Evolutionary conservation across 1,140 invertebrate species (phyloP).

Genomic region (Sarcophaga peregrina): DNA sequence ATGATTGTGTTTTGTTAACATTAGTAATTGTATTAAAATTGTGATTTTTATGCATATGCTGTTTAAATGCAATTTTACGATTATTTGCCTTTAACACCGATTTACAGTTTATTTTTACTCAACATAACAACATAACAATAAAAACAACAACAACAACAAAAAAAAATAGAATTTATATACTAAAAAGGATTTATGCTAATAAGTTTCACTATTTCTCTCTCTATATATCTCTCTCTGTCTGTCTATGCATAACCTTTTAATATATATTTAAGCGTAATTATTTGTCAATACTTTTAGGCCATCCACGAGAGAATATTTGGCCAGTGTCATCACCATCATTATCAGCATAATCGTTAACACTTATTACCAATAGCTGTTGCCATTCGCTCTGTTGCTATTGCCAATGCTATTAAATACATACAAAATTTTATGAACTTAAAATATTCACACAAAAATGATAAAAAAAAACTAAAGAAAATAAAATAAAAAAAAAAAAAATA

Average conservation of each 20-base stretch:
- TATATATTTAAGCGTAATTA: conserved; percentile 18
- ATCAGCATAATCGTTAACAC: neutral
- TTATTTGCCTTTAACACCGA: conserved; percentile 6
- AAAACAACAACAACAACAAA: too few species aligned
- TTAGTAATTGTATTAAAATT: conserved; percentile 39
- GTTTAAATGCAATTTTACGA: conserved; percentile 29
- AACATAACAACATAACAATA: neutral
- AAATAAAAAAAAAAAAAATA: too few species aligned
- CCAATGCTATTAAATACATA: neutral
- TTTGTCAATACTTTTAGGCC: conserved; percentile 21
- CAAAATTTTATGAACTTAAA: conserved; percentile 10
- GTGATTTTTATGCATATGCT: conserved; percentile 25
- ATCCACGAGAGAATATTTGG: neutral
- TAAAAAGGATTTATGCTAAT: conserved; percentile 38
- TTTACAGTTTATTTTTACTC: conserved; percentile 2
- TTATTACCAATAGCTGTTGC: too few species aligned
- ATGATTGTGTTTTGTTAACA: conserved; percentile 20
- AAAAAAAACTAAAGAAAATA: too few species aligned
- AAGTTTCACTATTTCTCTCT: neutral
- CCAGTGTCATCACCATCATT: neutral
- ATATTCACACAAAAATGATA: neutral
- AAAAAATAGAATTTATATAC: conserved; percentile 17
- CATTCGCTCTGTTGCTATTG: too few species aligned
- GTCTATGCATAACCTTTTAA: too few species aligned
- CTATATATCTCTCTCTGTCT: neutral